These are phyloP conservation scores for Cistogaster globosa DNA, from an alignment of 2,888 invertebrate species.

Conservation along the genomic window DNA sequence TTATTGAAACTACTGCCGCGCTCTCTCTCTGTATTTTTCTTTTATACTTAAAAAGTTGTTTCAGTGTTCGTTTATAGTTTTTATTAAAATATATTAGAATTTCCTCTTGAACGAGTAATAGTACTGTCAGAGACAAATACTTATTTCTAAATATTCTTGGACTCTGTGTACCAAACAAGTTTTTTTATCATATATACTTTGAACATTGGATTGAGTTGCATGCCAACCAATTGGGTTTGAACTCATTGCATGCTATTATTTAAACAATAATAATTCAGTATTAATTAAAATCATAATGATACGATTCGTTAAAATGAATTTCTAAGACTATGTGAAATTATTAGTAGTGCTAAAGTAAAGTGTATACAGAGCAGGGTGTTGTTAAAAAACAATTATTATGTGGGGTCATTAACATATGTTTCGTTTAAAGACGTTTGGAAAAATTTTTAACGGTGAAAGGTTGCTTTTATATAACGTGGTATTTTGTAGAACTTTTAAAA, in stretches of 20 bases:
- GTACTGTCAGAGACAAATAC: constrained; percentile 24
- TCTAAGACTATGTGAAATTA: background rate
- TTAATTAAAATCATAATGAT: constrained; percentile 30
- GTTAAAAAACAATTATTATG: constrained; percentile 5
- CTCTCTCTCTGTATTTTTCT: too few species aligned
- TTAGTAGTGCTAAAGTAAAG: background rate
- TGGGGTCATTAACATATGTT: constrained; percentile 53
- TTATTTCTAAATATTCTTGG: background rate
- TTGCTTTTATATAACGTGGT: background rate
- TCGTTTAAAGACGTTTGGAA: background rate
- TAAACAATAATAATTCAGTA: constrained; percentile 14
- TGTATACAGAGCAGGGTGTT: background rate
- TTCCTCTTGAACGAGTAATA: constrained; percentile 46
- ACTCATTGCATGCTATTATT: constrained; percentile 9
- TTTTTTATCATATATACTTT: constrained; percentile 31
- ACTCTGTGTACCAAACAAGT: constrained; percentile 12
- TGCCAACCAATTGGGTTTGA: background rate
- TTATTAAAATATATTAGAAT: constrained; percentile 41
- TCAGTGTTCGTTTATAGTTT: background rate
- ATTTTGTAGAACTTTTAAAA: background rate
- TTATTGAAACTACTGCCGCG: too few species aligned
- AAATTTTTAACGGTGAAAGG: background rate
- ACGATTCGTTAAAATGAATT: background rate
- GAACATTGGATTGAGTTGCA: constrained; percentile 15
- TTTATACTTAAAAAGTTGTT: too few species aligned